These are phyloP conservation scores for Lasioglossum pauxillum DNA, from an alignment of 2,888 invertebrate genomes.

Conservation along the genomic window DNA sequence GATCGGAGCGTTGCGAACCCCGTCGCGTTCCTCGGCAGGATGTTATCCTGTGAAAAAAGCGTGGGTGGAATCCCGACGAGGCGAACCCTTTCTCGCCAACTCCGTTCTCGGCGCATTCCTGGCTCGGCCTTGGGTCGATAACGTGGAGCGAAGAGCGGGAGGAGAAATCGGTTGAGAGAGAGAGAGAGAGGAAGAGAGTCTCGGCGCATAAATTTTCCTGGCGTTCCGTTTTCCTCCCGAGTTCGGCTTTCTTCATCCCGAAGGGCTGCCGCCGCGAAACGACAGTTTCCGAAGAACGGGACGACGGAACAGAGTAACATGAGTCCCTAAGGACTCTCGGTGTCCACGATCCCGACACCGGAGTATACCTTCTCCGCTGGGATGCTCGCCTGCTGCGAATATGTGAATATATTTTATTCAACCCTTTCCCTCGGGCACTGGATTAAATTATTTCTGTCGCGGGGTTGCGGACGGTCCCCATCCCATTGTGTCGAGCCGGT, in stretches of 20 bases:
- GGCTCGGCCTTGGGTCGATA: background rate
- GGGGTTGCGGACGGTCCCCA: slow-evolving; percentile 39
- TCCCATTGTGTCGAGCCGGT: background rate
- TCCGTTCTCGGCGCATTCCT: slow-evolving; percentile 47
- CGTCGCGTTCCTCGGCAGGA: slow-evolving; percentile 70
- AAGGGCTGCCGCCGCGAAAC: slow-evolving; percentile 70
- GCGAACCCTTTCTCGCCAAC: slow-evolving; percentile 79
- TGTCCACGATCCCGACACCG: slow-evolving; percentile 1
- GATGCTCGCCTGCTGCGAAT: slow-evolving; percentile 82
- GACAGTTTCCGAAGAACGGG: slow-evolving; percentile 81
- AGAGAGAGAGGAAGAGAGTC: background rate
- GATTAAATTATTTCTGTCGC: slow-evolving; percentile 82
- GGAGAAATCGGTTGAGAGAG: background rate
- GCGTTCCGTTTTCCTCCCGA: slow-evolving; percentile 47
- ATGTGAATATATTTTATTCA: slow-evolving; percentile 85
- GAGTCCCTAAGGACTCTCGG: slow-evolving; percentile 63
- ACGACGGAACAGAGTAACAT: slow-evolving; percentile 79
- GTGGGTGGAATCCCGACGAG: slow-evolving; percentile 84
- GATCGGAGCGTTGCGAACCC: slow-evolving; percentile 52
- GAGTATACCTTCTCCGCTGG: slow-evolving; percentile 71
- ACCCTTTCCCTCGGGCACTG: slow-evolving; percentile 81
- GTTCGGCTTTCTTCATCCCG: slow-evolving; percentile 63
- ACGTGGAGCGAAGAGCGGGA: too few species aligned
- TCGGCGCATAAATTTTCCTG: slow-evolving; percentile 15
- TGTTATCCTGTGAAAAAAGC: slow-evolving; percentile 83